Base-by-base conservation (phyloP, 2,113 vertebrate species). In the Pterocles burchelli region DNA sequence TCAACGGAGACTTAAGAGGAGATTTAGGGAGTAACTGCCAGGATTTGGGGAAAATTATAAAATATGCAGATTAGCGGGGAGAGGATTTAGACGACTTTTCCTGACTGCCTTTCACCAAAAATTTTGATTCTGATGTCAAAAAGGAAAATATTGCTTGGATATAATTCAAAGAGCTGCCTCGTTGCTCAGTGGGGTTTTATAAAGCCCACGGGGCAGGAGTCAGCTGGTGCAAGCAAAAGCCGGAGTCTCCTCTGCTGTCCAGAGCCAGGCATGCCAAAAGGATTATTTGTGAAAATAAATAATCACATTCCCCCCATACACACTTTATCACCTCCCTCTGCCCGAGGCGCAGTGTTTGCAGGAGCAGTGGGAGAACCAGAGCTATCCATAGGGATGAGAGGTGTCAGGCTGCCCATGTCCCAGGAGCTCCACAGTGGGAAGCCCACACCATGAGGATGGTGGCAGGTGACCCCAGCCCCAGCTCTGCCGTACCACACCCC, bases 281-380 rank as follows among this genome's bases (percentile, higher is more conserved):
- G 54, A 83, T 95, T 67, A 46, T 31, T 58, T 58, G 54, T 85
- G 52, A 58, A 76, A 68, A 88, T 3, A 74, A 85, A 67, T 43
- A 87, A 43, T 0, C 59, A 55, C 24, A 11, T 33, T 58, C 43
- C 48, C 8, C 54, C 57, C 48, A 28, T 1, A 6, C 3, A n/a
- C 24, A 26, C 57, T 34, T 62, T 15, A 45, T 63, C 52, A 62
- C 52, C 26, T 84, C 52, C 22, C 31, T 51, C 24, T 49, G 46
- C 67, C 12, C 0, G 1, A 79, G 62, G 33, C 2, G 0, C 1
- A 5, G 29, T 4, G 3, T 15, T 13, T 22, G 25, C 18, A 25
- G 8, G 45, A 86, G 21, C 2, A 2, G 28, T 12, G 54, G 36
- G 61, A 74, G 20, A 79, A 46, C 28, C 59, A 51, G 19, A 66